Evolutionary conservation across 1,140 invertebrate species (phyloP), one percentile per base, ranked within the genome.

Genomic region (Ostrea denselamellosa): DNA sequence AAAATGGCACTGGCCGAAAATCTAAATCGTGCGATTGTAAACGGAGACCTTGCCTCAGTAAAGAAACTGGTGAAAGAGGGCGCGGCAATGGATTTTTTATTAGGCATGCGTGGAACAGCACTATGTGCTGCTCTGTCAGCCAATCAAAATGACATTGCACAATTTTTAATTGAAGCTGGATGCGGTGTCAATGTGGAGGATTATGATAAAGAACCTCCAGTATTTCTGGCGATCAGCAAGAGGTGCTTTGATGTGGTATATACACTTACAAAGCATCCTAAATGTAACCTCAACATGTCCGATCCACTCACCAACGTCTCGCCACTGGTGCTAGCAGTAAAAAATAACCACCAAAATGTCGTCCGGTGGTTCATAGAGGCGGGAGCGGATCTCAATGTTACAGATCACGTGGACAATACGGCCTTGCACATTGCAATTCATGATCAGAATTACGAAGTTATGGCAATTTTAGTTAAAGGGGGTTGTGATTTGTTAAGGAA

Each of bases 91-190:
- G 89, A 89, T 62, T 77, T 86, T n/a, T 53, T 89, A 65, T 58
- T 89, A 34, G 89, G 89, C 17, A 84, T 89, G 51, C 83, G 89
- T 3, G 89, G 89, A 52, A 89, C 89, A n/a, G 89, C 89, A n/a
- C 77, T 89, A n/a, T 89, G 89, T 87, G 89, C 89, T 25, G 86
- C 89, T 22, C 85, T 89, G 17, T 87, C 86, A 3, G 89, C 86
- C 19, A 28, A 77, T 9, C 86, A 89, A 51, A 52, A 54, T 3
- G 44, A 71, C 19, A 89, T 89, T 25, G 89, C 89, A 51, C 65
- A 71, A 19, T 87, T 83, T 56, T 25, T 89, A 25, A 89, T 89
- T 8, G 89, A 89, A 10, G 44, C 83, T 52, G 88, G 88, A 44
- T 87, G 88, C 85, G 88, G 86, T 12, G 88, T 89, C 2, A 89